Evolutionary conservation across 2,113 vertebrate species (phyloP), one percentile per base, ranked within the genome.

Genomic region (Sceloporus tristichus): DNA sequence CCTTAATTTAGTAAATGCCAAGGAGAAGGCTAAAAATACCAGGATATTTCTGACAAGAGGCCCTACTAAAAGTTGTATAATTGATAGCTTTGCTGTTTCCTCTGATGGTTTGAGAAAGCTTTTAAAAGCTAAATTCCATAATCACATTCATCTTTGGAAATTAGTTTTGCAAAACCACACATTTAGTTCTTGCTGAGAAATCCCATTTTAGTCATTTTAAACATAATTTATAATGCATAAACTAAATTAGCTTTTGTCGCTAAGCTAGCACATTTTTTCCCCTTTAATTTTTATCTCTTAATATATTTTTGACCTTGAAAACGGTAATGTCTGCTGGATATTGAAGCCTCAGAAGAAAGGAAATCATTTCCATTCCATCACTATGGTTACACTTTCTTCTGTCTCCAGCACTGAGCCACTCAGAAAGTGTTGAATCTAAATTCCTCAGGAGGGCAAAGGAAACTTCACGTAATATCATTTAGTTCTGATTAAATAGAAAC

Each of bases 291-390:
- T 97, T 96, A 94, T 96, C 94, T 95, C 94, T 95, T 96, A 96
- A 96, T 96, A 94, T 96, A 96, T 97, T 96, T 97, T 96, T 97
- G 97, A 97, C 97, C 97, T 97, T 97, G 97, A 96, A 97, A 97
- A 95, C 0, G 0, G 91, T 96, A 96, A 90, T 95, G 94, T 97
- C 95, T 96, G 96, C 96, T 96, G 95, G 96, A 97, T 96, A 97
- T 94, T 96, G 95, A 95, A 97, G 95, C 95, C 90, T 96, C 94
- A 85, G 96, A 97, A 97, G 96, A 97, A 97, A 97, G 95, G 95
- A 96, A 96, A 96, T 97, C 86, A 97, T 97, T 97, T 97, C 95
- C 91, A 97, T 97, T 97, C 96, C 94, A 97, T 97, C 96, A 96
- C 97, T 97, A 97, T 97, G 97, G 97, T 97, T 97, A 97, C 97